phyloP scores from a whole-genome alignment of 35 echinoderm and acorn worm species.

The Apostichopus californicus region DNA sequence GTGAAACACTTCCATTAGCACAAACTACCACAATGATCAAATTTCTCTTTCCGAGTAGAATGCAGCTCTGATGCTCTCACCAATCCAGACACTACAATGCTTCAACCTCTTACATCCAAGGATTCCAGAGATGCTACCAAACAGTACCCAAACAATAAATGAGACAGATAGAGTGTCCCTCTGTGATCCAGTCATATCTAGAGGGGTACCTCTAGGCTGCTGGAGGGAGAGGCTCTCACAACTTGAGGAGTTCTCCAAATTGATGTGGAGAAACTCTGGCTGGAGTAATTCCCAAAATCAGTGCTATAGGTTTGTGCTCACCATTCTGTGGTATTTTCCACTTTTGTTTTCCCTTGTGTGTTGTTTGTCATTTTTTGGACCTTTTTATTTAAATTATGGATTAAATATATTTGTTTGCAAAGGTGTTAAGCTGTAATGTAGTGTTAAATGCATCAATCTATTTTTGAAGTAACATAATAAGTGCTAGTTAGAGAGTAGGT shows the following conservation, averaged over 20 bases:
- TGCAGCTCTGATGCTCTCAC: conserved; percentile 55
- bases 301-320: conserved; percentile 33
- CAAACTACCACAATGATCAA: background rate
- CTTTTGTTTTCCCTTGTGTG: background rate
- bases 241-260: conserved; percentile 49
- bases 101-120: conserved; percentile 60
- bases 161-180: background rate
- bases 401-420: no score
- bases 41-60: conserved; percentile 46
- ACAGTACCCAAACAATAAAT: no score
- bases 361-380: no score
- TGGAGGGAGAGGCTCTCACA: conserved; percentile 73
- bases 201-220: conserved; percentile 64
- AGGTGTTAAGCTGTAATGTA: no score
- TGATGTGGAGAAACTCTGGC: conserved; percentile 78
- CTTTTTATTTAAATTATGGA: no score
- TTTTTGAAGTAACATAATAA: no score
- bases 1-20: background rate
- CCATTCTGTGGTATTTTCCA: background rate
- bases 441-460: no score
- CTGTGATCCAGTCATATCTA: conserved; percentile 36
- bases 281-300: background rate
- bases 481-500: no score
- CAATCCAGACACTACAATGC: conserved; percentile 62
- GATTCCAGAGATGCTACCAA: background rate